Base-by-base conservation (phyloP, 1,140 invertebrate genomes). In the Augochlora pura region DNA sequence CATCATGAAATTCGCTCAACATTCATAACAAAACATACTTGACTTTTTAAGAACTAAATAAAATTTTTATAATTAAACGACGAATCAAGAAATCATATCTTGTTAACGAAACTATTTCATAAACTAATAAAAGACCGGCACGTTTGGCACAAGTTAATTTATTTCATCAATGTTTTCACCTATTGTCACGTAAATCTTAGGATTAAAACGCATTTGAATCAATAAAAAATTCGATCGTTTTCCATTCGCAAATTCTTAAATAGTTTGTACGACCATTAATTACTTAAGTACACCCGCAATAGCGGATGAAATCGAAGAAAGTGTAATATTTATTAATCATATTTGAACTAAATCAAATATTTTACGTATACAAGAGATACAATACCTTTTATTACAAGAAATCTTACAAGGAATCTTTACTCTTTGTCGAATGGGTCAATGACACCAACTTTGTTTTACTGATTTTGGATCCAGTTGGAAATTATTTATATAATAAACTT, bases 391-490 rank as follows among this genome's bases (percentile, higher is more conserved):
- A 63, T 75, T 80, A 76, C 27, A 62, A 62, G 23, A 38, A 75
- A 74, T 46, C n/a, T 71, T 60, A 49, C 46, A 27, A 46, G 21
- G 38, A 42, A 46, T n/a, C 21, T 71, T 84, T 57, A 85, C 2
- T 81, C 70, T 65, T 72, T 75, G 14, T 76, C 62, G 38, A 67
- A 71, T 52, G 66, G 8, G 74, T 91, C 87, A 57, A 62, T 88
- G 38, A 90, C 85, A 14, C 87, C 84, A 16, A 14, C 75, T 76
- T 74, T 89, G 72, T 49, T 63, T 87, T 27, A 90, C 89, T 80
- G 60, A 87, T 2, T 88, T 83, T 62, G 85, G 70, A 65, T 86
- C 89, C 89, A 91, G 63, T 18, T 77, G 42, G 0, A 42, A 9
- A 42, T 32, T 12, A 42, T 42, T 42, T 42, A 42, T 9, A 42